Conservation (phyloP, 2,888 invertebrate species). For the Watsonalla binaria region DNA sequence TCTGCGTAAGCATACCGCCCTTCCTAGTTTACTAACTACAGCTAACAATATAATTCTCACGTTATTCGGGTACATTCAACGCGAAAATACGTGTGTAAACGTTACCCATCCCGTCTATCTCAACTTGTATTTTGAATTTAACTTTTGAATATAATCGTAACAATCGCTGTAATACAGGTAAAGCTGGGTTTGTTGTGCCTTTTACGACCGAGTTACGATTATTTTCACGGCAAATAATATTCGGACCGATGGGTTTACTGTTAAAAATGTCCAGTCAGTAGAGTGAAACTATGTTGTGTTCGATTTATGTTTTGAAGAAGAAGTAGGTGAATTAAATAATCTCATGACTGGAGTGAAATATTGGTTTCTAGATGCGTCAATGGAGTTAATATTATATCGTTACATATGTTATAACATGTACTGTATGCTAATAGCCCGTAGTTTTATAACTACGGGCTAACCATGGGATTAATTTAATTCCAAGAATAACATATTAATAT, state of each 20-base stretch:
- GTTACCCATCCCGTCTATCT: slow-evolving; percentile 25
- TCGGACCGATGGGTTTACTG: slow-evolving; percentile 8
- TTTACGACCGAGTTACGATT: slow-evolving; percentile 16
- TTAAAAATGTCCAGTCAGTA: slow-evolving; percentile 12
- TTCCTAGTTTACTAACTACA: slow-evolving; percentile 39
- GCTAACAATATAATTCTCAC: slow-evolving; percentile 45
- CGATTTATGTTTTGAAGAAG: slow-evolving; percentile 30
- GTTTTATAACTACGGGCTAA: too few relatives aligned
- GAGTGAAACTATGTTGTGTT: slow-evolving; percentile 17
- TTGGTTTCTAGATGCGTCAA: slow-evolving; percentile 49
- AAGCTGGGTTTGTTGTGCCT: slow-evolving; percentile 10
- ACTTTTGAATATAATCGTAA: slow-evolving; percentile 22
- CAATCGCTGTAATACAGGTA: slow-evolving; percentile 9
- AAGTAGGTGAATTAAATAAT: slow-evolving; percentile 43
- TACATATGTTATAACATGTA: too few relatives aligned
- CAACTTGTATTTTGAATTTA: slow-evolving; percentile 18
- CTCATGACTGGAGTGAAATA: slow-evolving; percentile 46
- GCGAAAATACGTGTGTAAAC: slow-evolving; percentile 32
- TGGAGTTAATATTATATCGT: too few relatives aligned
- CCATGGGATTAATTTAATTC: too few relatives aligned
- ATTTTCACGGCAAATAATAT: slow-evolving; percentile 16
- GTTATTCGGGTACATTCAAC: slow-evolving; percentile 30
- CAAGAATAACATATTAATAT: too few relatives aligned
- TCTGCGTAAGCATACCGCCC: slow-evolving; percentile 12
- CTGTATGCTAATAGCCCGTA: too few relatives aligned